Base-by-base conservation (phyloP, 2,888 invertebrate genomes). In the Metopia argyrocephala region DNA sequence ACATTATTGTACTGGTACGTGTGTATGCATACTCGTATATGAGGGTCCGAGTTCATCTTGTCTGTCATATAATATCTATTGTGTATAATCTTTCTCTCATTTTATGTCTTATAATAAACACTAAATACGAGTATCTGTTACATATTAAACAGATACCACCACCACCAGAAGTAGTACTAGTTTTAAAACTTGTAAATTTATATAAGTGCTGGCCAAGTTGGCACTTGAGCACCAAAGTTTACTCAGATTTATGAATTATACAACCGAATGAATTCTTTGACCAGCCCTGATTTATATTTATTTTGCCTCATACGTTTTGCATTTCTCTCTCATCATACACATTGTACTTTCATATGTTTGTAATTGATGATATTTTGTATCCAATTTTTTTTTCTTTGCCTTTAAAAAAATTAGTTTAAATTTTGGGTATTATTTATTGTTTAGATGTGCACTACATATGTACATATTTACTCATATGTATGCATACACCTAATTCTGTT, bases 1-100 rank as follows among this genome's bases (percentile, higher is more conserved):
- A n/a, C n/a, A n/a, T n/a, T 38, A 38, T 38, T 38, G 12, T 31
- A 31, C 31, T 7, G n/a, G n/a, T n/a, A n/a, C n/a, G n/a, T n/a
- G n/a, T 27, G 18, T 38, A 38, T 12, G 23, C 61, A 52, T 38
- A 38, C 25, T 57, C 20, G 9, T 21, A 7, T 50, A 12, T 48
- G 46, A 69, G 46, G 57, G 68, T 69, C 68, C 27, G 46, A 69
- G 27, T 15, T 57, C 20, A 57, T 59, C 46, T n/a, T n/a, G 21
- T n/a, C 28, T 27, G 20, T 46, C 20, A 25, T 48, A 69, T 70
- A 61, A 52, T 50, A 38, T 70, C 61, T 61, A 38, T 0, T 38
- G 38, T 38, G 12, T 38, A 9, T 12, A 12, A 12, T 12, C 15
- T 9, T 38, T 12, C 52, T 62, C 20, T 21, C 4, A 7, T 23